Base-by-base conservation (phyloP, 2,888 invertebrate species). In the Synergus laeviventris region DNA sequence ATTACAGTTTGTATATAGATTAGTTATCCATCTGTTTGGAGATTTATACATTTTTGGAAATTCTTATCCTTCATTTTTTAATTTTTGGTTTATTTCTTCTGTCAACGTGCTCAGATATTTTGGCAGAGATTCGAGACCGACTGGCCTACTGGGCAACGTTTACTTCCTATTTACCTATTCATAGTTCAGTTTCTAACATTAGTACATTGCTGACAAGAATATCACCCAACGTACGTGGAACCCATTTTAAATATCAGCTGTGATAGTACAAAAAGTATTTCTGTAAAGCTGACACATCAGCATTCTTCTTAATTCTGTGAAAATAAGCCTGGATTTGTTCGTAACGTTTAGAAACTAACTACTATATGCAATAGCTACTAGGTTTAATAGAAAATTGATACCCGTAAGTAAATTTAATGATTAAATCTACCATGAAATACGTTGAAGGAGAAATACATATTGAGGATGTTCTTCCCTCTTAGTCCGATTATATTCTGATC, bases 81-180 rank as follows among this genome's bases (percentile, higher is more conserved):
- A 3, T 18, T 42, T 21, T 42, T 5, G 12, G 0, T 64, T 14
- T 5, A 8, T 14, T 64, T 18, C 14, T 21, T 14, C 7, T 12
- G 59, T 59, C 59, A 59, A 14, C 14, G 9, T 73, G 61, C 76
- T 78, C 79, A 80, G 74, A 74, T 84, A 85, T 86, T 87, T 84
- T 74, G 73, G 82, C 75, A 64, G 75, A 81, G 74, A 76, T 75
- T 76, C 79, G 78, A 82, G 78, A 82, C 82, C 83, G 78, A 84
- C 76, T 84, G 80, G 79, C 84, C 84, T 82, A 86, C 77, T 82
- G 81, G 78, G 77, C 79, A 75, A 60, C 80, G 75, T 74, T 84
- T 79, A 83, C 81, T 86, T 86, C 77, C 83, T 82, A 83, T 85
- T 83, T 74, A 39, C 74, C 84, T 87, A 88, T 88, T 87, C 84